Conservation (phyloP, 1,140 invertebrate genomes). For the Nebria ingens region DNA sequence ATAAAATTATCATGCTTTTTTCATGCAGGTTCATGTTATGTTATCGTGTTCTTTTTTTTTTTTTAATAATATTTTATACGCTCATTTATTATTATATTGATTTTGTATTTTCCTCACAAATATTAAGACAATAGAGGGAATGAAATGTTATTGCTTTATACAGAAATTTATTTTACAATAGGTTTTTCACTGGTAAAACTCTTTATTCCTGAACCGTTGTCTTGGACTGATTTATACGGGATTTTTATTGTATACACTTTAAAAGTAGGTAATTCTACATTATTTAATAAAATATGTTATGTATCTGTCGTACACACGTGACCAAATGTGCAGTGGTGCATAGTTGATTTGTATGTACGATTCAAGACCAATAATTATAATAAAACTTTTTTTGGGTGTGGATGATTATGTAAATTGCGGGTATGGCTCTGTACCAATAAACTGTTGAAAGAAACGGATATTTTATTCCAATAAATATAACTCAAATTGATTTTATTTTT, state of each 20-base stretch:
- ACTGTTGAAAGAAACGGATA: conserved; percentile 5
- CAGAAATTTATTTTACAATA: background rate
- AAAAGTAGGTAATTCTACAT: background rate
- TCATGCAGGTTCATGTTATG: background rate
- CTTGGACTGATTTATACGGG: background rate
- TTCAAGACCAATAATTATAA: conserved; percentile 8
- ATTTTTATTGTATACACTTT: background rate
- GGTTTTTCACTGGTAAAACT: background rate
- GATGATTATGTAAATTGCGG: background rate
- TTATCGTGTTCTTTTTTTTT: background rate
- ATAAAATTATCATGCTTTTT: too few species aligned
- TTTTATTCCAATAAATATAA: too few species aligned
- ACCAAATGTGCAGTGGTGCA: background rate
- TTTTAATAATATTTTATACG: background rate
- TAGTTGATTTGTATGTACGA: background rate
- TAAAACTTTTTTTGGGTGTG: background rate
- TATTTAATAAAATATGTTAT: background rate
- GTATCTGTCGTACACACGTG: background rate
- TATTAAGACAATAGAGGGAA: background rate
- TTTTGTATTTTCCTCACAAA: background rate
- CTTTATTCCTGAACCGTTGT: background rate
- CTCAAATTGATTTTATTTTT: too few species aligned
- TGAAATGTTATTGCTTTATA: too few species aligned
- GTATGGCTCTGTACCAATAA: conserved; percentile 9
- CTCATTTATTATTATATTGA: background rate